Evolutionary conservation across 2,113 vertebrate genomes (phyloP).

Genomic region (Mesocricetus auratus): DNA sequence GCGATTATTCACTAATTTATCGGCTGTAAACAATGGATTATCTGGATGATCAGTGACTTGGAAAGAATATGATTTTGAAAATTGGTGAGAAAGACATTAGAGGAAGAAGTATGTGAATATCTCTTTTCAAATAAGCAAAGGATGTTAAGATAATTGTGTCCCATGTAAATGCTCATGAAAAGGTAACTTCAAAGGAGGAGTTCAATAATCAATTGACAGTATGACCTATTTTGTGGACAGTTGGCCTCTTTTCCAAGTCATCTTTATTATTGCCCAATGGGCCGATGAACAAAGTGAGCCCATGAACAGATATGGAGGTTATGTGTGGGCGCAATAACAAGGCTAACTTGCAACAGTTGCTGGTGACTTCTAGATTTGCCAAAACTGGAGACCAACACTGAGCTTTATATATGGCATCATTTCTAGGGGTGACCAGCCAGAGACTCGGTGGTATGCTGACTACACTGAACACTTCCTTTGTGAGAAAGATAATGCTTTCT

Average conservation of each 20-base stretch:
- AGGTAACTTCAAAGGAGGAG: neutral
- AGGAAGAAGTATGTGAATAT: neutral
- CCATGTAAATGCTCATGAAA: neutral
- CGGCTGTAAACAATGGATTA: neutral
- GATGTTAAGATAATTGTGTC: neutral
- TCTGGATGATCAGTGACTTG: neutral
- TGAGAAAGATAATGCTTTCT: neutral
- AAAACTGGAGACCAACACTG: neutral
- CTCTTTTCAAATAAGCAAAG: neutral
- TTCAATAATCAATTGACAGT: neutral
- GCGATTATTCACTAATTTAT: neutral
- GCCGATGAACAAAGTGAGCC: neutral
- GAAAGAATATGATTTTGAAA: neutral
- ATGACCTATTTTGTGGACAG: neutral
- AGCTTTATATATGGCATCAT: neutral
- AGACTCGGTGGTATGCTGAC: neutral
- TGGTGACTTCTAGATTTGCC: neutral
- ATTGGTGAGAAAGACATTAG: neutral
- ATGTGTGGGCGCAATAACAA: neutral
- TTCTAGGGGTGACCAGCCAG: neutral
- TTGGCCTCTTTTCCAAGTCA: neutral
- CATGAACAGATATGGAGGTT: neutral
- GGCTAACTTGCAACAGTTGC: neutral
- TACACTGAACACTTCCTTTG: neutral
- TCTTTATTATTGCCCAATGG: neutral